Evolutionary conservation across 2,888 invertebrate species (phyloP).

Genomic region (Eilema depressum): DNA sequence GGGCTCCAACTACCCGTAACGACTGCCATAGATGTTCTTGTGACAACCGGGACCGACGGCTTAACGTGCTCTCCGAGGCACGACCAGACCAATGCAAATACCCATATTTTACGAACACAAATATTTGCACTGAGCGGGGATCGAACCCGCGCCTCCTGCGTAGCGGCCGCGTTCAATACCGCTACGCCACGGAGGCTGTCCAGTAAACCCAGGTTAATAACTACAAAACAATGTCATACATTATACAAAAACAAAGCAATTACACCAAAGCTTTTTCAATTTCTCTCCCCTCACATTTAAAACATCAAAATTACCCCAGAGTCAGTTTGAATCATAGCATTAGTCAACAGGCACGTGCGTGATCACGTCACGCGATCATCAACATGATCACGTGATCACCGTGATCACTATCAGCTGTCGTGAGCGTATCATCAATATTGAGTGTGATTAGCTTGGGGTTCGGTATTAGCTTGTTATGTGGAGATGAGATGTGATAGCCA

Average conservation of each 20-base stretch:
- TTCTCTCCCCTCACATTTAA: conserved; percentile 12
- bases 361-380: conserved; percentile 45
- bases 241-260: neutral
- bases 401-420: conserved; percentile 32
- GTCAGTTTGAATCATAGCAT: conserved; percentile 19
- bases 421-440: conserved; percentile 31
- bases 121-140: no score
- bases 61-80: no score
- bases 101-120: no score
- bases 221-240: neutral
- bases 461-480: neutral
- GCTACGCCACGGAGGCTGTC: no score
- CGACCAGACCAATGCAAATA: no score
- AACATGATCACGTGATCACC: conserved; percentile 7
- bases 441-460: conserved; percentile 27
- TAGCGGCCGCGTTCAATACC: no score
- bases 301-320: neutral
- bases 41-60: no score
- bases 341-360: conserved; percentile 32
- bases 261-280: neutral
- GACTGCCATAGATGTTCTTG: no score
- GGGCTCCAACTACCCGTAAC: no score
- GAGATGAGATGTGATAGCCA: conserved; percentile 1
- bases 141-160: no score
- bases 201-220: no score